Base-by-base conservation (phyloP, 1,140 invertebrate species). In the Zaprionus ornatus region DNA sequence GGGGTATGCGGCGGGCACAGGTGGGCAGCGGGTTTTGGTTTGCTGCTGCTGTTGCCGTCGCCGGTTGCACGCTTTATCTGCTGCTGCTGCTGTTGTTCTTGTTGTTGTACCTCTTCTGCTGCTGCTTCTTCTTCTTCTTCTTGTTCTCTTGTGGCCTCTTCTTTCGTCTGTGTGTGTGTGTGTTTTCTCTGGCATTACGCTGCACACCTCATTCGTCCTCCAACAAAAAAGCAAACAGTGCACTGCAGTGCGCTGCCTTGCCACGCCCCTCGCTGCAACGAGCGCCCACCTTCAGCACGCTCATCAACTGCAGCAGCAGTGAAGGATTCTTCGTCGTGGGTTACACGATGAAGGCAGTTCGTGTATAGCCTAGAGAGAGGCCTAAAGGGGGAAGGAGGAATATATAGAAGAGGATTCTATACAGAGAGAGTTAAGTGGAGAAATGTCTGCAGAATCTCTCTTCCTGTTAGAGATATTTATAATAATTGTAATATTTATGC, bases 191-290 rank as follows among this genome's bases (percentile, higher is more conserved):
- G 74, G 81, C 82, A 77, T 87, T 87, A 72, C 77, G 67, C 65
- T 87, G 35, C 80, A 74, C 84, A 88, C 77, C 61, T 55, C 81
- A 90, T 88, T 88, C 84, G 84, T 88, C 84, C 84, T 88, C 85
- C 84, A 86, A 90, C 77, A 83, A 75, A 50, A 50, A 50, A 50
- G 19, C 74, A 66, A 40, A 40, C 37, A 40, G 12, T 15, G 57
- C 37, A 40, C 15, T 15, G 50, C 32, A 55, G 55, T 73, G 60
- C 40, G 45, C 19, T 70, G 74, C 82, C 78, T 15, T 70, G 74
- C 82, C 78, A 63, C 70, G 72, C 75, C 61, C 74, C 45, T 23
- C 42, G 23, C 69, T 52, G 55, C 76, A 42, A 55, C 35, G 9
- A 32, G 29, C 77, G 79, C 76, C 79, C 75, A 73, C 54, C 55